Base-by-base conservation (phyloP, 2,113 vertebrate species). In the Nibea coibor region DNA sequence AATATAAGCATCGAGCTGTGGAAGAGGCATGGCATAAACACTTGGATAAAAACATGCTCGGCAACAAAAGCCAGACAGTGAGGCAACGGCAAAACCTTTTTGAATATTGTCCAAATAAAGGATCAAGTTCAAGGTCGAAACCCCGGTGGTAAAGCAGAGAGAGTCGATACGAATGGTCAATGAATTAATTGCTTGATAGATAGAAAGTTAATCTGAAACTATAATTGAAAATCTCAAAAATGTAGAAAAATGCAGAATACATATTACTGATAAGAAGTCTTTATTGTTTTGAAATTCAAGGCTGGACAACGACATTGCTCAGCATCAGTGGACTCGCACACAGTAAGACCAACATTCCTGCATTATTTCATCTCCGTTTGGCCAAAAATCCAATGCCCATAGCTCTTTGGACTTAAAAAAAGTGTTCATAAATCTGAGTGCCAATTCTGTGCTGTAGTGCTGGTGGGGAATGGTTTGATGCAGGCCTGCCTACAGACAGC, bases 31-130 rank as follows among this genome's bases (percentile, higher is more conserved):
- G 2, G 59, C 62, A 54, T 26, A 22, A 68, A 66, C 42, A 59
- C 47, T 47, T 59, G 14, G 22, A 79, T 4, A 57, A 47, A 57
- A 65, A 53, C 8, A 43, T 17, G 24, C 64, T 68, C 17, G 8
- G 65, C 39, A 43, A 78, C 43, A 76, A 76, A 81, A 84, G 43
- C 11, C 22, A 8, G 14, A 66, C 47, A 76, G 47, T 19, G 35
- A 75, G 15, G 61, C 7, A 43, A 61, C 43, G 28, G 39, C 65
- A 51, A 74, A 43, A 68, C n/a, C 35, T 57, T 72, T n/a, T 24
- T 72, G 24, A 51, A 43, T 70, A 45, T 28, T 67, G 5, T 61
- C 35, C 7, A 28, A 42, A 65, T 61, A 20, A 8, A 53, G 28
- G 14, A 22, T 31, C 63, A 50, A 68, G 9, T 62, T 53, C 9